Evolutionary conservation across 2,113 vertebrate genomes (phyloP).

Genomic region (Corydoras sp.): DNA sequence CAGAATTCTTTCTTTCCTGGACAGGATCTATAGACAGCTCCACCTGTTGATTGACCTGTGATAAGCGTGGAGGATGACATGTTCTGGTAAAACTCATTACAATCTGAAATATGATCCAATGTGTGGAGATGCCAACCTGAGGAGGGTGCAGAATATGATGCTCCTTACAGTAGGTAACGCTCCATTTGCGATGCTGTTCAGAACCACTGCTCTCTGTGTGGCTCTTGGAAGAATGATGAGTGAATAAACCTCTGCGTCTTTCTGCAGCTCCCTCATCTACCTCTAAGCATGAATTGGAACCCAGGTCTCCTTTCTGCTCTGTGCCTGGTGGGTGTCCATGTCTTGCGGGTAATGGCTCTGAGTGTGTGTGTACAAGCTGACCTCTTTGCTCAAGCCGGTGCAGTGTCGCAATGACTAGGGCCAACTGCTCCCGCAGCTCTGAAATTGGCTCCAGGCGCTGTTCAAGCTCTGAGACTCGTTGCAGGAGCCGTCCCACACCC

Average conservation of each 20-base stretch:
- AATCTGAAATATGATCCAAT: not conserved
- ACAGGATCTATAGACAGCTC: conserved; percentile 4
- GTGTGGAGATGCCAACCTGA: conserved; percentile 24
- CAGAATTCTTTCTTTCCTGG: conserved; percentile 32
- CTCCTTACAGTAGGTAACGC: conserved; percentile 42
- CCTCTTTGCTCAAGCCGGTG: conserved; percentile 80
- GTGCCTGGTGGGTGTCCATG: conserved; percentile 1
- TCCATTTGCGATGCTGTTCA: conserved; percentile 33
- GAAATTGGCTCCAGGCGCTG: conserved; percentile 87
- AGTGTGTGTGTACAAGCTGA: conserved; percentile 26
- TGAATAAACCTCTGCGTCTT: conserved; percentile 37
- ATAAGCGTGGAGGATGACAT: not conserved
- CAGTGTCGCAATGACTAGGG: conserved; percentile 85
- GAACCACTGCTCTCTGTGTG: conserved; percentile 35
- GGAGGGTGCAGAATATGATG: conserved; percentile 22
- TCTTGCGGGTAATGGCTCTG: not conserved
- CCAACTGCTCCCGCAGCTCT: conserved; percentile 87
- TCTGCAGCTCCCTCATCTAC: conserved; percentile 13
- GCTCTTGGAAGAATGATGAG: conserved; percentile 28
- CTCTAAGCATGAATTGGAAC: conserved; percentile 5
- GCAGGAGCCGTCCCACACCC: conserved; percentile 84
- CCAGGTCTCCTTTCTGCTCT: conserved; percentile 17
- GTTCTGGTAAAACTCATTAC: not conserved
- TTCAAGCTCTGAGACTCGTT: conserved; percentile 89
- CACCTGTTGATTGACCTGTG: conserved; percentile 20